Evolutionary conservation across 1,140 invertebrate genomes (phyloP), one percentile per base, ranked within the genome.

Genomic region (Orussus abietinus): DNA sequence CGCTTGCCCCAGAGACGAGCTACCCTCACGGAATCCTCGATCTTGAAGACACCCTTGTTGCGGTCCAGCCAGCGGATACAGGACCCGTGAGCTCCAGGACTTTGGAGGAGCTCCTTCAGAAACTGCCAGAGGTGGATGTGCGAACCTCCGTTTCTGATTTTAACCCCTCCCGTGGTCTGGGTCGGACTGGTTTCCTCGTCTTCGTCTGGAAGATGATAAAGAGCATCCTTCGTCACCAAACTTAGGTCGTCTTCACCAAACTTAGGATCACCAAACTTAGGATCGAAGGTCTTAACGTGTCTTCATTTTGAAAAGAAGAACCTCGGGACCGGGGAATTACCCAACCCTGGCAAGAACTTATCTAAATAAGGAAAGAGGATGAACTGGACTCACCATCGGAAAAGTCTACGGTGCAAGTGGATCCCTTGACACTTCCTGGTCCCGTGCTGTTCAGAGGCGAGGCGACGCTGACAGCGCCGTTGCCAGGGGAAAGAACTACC

Each of bases 71-170:
- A 99, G 48, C 94, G 83, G 57, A 99, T 98, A 62, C 92, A 96
- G 1, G 86, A 87, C 1, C 90, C 90, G 64, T 96, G 89, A 1
- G 85, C 66, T 32, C 90, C 84, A 0, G 92, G 88, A 19, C 90
- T 84, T 5, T 86, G 80, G 0, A 99, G 77, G 7, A 99, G 79
- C 70, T 99, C 96, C 62, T 97, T 96, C 10, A 99, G 76, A 72
- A 99, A 99, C 70, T 98, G 94, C 96, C 96, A 99, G n/a, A 99
- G 77, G 62, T 98, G 95, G 52, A 99, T 98, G 62, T 96, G 92
- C 0, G 90, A 86, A 26, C 85, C 84, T 11, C 80, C 75, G 42
- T 72, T 76, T 20, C 79, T 74, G 48, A 70, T 70, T 44, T 73
- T 75, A 4, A 62, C 64, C 41, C 53, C 53, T 1, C 30, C 30